phyloP scores from a whole-genome alignment of 2,113 vertebrate genomes.

The Cephalopholis sonnerati region DNA sequence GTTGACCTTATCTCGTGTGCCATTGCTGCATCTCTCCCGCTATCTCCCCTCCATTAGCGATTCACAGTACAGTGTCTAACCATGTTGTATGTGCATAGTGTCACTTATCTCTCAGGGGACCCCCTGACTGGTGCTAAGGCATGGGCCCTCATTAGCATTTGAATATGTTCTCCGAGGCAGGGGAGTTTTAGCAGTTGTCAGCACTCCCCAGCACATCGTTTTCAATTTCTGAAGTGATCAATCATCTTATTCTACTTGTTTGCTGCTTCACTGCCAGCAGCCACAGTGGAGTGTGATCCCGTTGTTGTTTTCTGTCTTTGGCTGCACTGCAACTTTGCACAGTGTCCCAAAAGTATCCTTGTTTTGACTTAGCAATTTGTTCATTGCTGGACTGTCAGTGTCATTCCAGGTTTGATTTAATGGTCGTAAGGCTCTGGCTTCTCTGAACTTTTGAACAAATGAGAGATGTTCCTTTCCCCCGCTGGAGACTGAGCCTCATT shows the following conservation, averaged over 20 bases:
- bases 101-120: slow-evolving; percentile 64
- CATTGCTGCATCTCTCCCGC: slow-evolving; percentile 14
- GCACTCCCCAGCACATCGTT: slow-evolving; percentile 73
- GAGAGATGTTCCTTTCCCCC: neutral
- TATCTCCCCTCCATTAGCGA: slow-evolving; percentile 25
- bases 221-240: slow-evolving; percentile 77
- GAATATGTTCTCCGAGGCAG: slow-evolving; percentile 59
- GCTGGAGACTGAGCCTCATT: slow-evolving; percentile 14
- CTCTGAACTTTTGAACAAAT: slow-evolving; percentile 7
- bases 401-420: slow-evolving; percentile 14
- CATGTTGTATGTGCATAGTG: slow-evolving; percentile 65
- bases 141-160: slow-evolving; percentile 67
- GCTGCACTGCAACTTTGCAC: slow-evolving; percentile 45
- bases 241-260: slow-evolving; percentile 74
- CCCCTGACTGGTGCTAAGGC: slow-evolving; percentile 48
- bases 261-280: slow-evolving; percentile 64
- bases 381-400: slow-evolving; percentile 1
- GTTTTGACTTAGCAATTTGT: slow-evolving; percentile 32
- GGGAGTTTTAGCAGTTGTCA: slow-evolving; percentile 77
- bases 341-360: slow-evolving; percentile 14
- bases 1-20: slow-evolving; percentile 30
- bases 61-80: slow-evolving; percentile 50
- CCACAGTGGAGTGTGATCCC: slow-evolving; percentile 49
- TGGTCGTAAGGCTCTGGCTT: neutral
- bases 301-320: slow-evolving; percentile 50